Base-by-base conservation (phyloP, 1,140 invertebrate species). In the Melitaea cinxia region DNA sequence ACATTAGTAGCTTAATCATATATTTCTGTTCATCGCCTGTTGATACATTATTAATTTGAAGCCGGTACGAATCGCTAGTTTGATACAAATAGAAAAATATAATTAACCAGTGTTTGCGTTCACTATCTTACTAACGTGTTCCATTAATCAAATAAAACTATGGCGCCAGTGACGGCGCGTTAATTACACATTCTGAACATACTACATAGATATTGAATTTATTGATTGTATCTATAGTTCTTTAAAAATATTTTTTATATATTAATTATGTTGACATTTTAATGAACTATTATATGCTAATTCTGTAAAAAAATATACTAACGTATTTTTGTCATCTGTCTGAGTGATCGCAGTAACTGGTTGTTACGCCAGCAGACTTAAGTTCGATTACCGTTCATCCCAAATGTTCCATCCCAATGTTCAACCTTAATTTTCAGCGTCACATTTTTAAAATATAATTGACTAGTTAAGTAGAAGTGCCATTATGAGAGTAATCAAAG, bases 101-200 rank as follows among this genome's bases (percentile, higher is more conserved):
- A n/a, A 35, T 35, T 14, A 7, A 9, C 14, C 4, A 6, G 14
- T 39, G 14, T 47, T 23, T 23, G 12, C 19, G 12, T 42, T 47
- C 19, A 47, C 21, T 47, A 47, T 23, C 10, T 47, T 9, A 47
- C 23, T 47, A 47, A 23, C 21, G 42, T 23, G 42, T 47, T 9
- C 35, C 35, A 39, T 2, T 39, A 39, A 39, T 39, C 15, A n/a
- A n/a, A n/a, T n/a, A 14, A 15, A 39, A 0, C 5, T 39, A 4
- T 47, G 42, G 42, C 42, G 21, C 42, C 42, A 23, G 14, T 2
- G 42, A 7, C 42, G 42, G 42, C 42, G 42, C 12, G 23, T 47
- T 42, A 42, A 42, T 42, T 42, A 42, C 17, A 7, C 37, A 42
- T 42, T 42, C 37, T 17, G 17, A 17, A 15, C 35, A 37, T 14